phyloP scores from a whole-genome alignment of 1,140 invertebrate genomes.

The Brachionus calyciflorus region DNA sequence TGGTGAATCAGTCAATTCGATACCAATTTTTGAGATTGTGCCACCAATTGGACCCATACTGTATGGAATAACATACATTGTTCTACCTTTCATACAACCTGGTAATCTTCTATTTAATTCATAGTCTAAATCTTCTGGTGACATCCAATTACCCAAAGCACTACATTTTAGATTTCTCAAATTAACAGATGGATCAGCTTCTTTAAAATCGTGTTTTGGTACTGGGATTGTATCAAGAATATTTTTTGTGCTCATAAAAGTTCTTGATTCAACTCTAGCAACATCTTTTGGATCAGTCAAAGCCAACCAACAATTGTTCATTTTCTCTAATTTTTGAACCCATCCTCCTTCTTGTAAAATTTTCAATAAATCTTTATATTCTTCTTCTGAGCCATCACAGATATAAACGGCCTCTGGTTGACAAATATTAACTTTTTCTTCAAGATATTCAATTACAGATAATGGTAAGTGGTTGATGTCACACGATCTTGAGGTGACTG shows the following conservation, averaged over 20 bases:
- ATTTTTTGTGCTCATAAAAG: constrained; percentile 84
- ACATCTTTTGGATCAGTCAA: constrained; percentile 94
- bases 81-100: constrained; percentile 91
- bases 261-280: constrained; percentile 89
- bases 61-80: constrained; percentile 98
- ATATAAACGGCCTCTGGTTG: constrained; percentile 81
- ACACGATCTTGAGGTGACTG: neutral
- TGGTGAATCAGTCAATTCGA: constrained; percentile 92
- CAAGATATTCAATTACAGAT: neutral
- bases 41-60: constrained; percentile 96
- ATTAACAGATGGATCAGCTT: neutral
- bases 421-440: constrained; percentile 66
- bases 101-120: constrained; percentile 83
- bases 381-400: constrained; percentile 82
- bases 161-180: constrained; percentile 51
- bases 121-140: constrained; percentile 75
- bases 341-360: constrained; percentile 66
- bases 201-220: constrained; percentile 55
- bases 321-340: constrained; percentile 77
- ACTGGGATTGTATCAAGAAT: constrained; percentile 78
- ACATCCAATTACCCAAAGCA: constrained; percentile 88
- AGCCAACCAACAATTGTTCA: constrained; percentile 91
- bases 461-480: neutral
- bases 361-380: constrained; percentile 69
- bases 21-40: constrained; percentile 90